Conservation (phyloP, 2,888 invertebrate genomes). For the Dione vanillae region DNA sequence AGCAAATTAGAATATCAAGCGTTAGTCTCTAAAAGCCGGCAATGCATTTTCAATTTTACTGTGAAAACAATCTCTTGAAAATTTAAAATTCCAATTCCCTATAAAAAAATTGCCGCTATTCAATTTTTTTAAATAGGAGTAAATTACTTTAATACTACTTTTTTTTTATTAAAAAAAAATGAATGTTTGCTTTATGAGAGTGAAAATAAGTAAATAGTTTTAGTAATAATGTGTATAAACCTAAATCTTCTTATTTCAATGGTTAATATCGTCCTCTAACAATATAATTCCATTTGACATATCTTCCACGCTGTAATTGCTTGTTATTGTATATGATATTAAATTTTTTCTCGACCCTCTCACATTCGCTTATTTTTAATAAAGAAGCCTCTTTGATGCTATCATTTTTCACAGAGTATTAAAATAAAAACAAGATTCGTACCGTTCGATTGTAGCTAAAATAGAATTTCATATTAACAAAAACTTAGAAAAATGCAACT, state of each 20-base stretch:
- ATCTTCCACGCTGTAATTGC: not conserved
- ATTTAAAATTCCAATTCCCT: too few relatives aligned
- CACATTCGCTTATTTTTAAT: conserved; percentile 12
- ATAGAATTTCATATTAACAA: not conserved
- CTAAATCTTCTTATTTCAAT: not conserved
- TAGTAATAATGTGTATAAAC: too few relatives aligned
- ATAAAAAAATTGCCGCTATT: too few relatives aligned
- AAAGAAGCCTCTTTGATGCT: conserved; percentile 13
- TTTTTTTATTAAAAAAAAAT: too few relatives aligned
- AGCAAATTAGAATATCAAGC: too few relatives aligned
- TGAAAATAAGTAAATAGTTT: too few relatives aligned
- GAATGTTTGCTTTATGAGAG: too few relatives aligned
- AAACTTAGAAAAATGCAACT: not conserved
- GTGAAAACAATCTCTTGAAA: too few relatives aligned
- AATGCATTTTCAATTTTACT: too few relatives aligned
- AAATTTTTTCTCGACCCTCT: not conserved
- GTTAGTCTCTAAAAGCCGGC: too few relatives aligned
- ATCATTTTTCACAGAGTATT: not conserved
- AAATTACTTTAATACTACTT: too few relatives aligned
- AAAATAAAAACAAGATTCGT: not conserved
- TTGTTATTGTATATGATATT: conserved; percentile 1
- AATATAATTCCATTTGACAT: not conserved
- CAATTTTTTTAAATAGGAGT: too few relatives aligned
- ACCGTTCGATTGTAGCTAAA: not conserved
- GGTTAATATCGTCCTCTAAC: not conserved